Percentiles rank a stretch among this genome's conserved stretches.
Evolutionary conservation across 2,888 invertebrate species (phyloP).

Genomic region (Steinernema carpocapsae): DNA sequence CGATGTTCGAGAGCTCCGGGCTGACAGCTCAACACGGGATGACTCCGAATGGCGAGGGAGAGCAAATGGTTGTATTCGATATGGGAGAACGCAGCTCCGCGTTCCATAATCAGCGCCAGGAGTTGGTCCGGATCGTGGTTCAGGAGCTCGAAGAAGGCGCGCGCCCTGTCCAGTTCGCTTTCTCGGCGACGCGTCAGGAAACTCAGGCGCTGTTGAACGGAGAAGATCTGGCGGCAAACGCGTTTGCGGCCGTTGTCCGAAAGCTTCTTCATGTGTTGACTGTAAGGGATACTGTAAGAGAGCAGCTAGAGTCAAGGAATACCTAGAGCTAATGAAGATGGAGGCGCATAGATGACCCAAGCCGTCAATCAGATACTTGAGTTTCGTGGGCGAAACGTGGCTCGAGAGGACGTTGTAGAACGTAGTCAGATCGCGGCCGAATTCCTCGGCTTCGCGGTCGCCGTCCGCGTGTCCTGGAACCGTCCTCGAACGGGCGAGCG

Average conservation of each 20-base stretch:
- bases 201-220: slow-evolving; percentile 83
- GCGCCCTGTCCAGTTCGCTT: slow-evolving; percentile 84
- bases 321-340: slow-evolving; percentile 77
- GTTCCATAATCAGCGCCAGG: slow-evolving; percentile 57
- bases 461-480: slow-evolving; percentile 57
- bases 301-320: not conserved
- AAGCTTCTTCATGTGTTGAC: slow-evolving; percentile 80
- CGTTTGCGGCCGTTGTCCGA: slow-evolving; percentile 82
- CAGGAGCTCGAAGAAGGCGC: slow-evolving; percentile 85
- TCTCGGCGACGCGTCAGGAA: slow-evolving; percentile 77
- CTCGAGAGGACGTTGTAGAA: slow-evolving; percentile 79
- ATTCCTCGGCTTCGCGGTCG: slow-evolving; percentile 73
- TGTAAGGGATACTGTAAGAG: slow-evolving; percentile 71
- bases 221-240: slow-evolving; percentile 81
- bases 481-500: slow-evolving; percentile 72
- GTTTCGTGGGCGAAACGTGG: slow-evolving; percentile 80
- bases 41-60: slow-evolving; percentile 79
- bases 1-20: slow-evolving; percentile 72
- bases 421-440: slow-evolving; percentile 79
- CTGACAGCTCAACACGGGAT: slow-evolving; percentile 69
- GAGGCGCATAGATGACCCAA: slow-evolving; percentile 82
- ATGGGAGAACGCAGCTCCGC: slow-evolving; percentile 83
- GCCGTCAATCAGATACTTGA: slow-evolving; percentile 75
- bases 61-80: slow-evolving; percentile 77
- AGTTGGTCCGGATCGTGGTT: slow-evolving; percentile 74